A percentile compares a stretch with the other conserved stretches of the same genome.
Evolutionary conservation across 2,113 vertebrate genomes (phyloP).

Genomic region (Myiagra hebetior): DNA sequence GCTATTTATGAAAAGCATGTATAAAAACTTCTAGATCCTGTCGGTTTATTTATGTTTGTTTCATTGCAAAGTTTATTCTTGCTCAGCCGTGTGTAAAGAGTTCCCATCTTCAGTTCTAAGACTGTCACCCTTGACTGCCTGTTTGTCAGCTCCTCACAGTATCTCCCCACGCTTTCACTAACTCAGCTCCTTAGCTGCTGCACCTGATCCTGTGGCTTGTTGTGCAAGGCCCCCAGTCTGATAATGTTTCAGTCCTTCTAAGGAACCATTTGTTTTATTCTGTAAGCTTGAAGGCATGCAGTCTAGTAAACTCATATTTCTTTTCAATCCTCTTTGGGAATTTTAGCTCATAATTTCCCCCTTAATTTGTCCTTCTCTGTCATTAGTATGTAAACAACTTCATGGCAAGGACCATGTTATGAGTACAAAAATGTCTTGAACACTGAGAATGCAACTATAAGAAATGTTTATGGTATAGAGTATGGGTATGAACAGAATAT

Average conservation of each 20-base stretch:
- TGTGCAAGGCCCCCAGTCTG: not conserved
- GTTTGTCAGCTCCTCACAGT: not conserved
- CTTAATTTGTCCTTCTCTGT: not conserved
- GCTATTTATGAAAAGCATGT: not conserved
- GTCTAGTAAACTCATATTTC: not conserved
- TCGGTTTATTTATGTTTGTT: not conserved
- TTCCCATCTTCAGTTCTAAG: not conserved
- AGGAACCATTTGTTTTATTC: not conserved
- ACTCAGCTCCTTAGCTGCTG: accelerated
- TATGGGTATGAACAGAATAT: not conserved
- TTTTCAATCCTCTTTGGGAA: not conserved
- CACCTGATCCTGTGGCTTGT: not conserved
- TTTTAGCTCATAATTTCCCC: not conserved
- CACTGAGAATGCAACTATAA: not conserved
- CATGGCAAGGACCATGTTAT: not conserved
- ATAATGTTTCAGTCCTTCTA: not conserved
- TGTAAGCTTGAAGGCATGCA: not conserved
- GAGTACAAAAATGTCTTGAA: not conserved
- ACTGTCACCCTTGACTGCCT: not conserved
- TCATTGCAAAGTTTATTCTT: not conserved
- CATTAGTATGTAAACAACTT: not conserved
- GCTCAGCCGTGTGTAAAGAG: not conserved
- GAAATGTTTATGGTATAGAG: not conserved
- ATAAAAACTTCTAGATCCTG: not conserved
- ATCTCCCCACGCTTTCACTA: not conserved